phyloP scores from a whole-genome alignment of 2,797 vertebrate genomes.

The Notolepis coatsorum region DNA sequence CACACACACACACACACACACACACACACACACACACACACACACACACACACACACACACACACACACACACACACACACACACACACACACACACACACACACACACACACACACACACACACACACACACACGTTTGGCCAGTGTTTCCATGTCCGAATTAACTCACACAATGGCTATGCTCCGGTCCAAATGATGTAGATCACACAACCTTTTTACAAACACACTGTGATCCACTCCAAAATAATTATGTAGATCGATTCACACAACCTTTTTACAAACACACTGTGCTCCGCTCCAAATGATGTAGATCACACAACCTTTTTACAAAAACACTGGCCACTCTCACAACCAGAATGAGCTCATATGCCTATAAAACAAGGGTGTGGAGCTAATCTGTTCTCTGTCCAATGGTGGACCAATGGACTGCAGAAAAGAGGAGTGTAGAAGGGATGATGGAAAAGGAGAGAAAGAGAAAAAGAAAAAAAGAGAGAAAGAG shows the following conservation, averaged over 20 bases:
- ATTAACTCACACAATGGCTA: constrained; percentile 25
- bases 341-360: constrained; percentile 48
- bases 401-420: constrained; percentile 1
- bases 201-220: constrained; percentile 49
- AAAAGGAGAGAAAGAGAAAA: background rate
- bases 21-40: constrained; percentile 19
- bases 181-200: constrained; percentile 37
- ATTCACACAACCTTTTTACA: constrained; percentile 48
- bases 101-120: constrained; percentile 15
- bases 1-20: too few species aligned
- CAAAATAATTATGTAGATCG: too few species aligned
- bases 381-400: constrained; percentile 68
- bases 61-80: constrained; percentile 15
- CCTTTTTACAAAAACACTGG: constrained; percentile 51
- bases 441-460: constrained; percentile 31
- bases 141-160: constrained; percentile 45
- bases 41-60: constrained; percentile 20
- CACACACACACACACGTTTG: constrained; percentile 10
- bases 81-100: constrained; percentile 7
- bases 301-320: constrained; percentile 50
- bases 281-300: constrained; percentile 44
- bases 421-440: constrained; percentile 41
- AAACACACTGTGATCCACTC: constrained; percentile 60
- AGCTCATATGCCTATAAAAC: constrained; percentile 70
- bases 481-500: constrained; percentile 9